phyloP scores from a whole-genome alignment of 2,888 invertebrate genomes.

The Diaperis boleti region DNA sequence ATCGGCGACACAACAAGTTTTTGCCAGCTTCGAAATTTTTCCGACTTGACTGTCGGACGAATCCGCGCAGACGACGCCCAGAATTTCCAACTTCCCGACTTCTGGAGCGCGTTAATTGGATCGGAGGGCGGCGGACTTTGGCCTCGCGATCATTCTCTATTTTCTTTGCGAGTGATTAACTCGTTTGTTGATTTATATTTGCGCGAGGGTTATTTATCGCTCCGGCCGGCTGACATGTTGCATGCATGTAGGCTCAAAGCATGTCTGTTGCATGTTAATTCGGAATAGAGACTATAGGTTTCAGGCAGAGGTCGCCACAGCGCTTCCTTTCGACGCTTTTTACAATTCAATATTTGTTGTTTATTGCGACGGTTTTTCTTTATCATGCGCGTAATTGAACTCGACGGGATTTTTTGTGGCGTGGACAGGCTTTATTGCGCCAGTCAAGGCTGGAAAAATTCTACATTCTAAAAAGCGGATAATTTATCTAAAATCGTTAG shows the following conservation, averaged over 20 bases:
- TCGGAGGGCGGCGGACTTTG: slow-evolving; percentile 55
- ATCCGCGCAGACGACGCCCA: too few species aligned
- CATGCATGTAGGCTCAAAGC: slow-evolving; percentile 66
- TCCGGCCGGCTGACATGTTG: slow-evolving; percentile 64
- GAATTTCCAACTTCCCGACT: too few species aligned
- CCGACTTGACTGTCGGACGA: too few species aligned
- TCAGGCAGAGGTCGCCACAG: slow-evolving; percentile 32
- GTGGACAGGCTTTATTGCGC: slow-evolving; percentile 20
- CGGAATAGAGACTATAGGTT: slow-evolving; percentile 53
- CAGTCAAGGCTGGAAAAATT: slow-evolving; percentile 15
- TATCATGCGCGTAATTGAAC: slow-evolving; percentile 38
- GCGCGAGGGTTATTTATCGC: slow-evolving; percentile 64
- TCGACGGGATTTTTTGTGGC: slow-evolving; percentile 26
- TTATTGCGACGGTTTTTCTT: slow-evolving; percentile 32
- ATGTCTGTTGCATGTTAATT: slow-evolving; percentile 66
- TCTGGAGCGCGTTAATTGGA: too few species aligned
- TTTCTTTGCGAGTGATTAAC: slow-evolving; percentile 67
- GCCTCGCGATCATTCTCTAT: slow-evolving; percentile 68
- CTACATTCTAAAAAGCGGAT: slow-evolving; percentile 7
- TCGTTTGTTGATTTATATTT: slow-evolving; percentile 67
- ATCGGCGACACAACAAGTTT: too few species aligned
- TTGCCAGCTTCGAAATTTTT: too few species aligned
- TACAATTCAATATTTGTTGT: slow-evolving; percentile 14
- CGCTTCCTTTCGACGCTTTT: slow-evolving; percentile 41
- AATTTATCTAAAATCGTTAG: slow-evolving; percentile 17